Conservation (phyloP, 1,140 invertebrate species). For the Neotoxoptera formosana region DNA sequence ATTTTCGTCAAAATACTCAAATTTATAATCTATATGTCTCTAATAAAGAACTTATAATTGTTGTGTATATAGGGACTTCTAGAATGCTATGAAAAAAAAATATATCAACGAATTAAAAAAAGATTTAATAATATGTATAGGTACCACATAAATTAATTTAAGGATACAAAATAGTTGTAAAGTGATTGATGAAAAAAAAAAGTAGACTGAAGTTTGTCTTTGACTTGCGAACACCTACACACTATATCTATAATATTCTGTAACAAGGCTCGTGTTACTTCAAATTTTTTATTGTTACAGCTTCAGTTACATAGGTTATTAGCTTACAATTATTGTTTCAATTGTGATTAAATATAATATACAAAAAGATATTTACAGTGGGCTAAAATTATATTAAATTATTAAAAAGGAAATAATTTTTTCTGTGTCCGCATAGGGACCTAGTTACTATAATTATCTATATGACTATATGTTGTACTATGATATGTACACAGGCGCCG, state of each 20-base stretch:
- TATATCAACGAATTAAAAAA: not conserved
- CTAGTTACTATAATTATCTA: no score
- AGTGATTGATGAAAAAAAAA: no score
- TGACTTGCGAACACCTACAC: not conserved
- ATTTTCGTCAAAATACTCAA: not conserved
- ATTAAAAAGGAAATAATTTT: no score
- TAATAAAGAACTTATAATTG: not conserved
- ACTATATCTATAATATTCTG: not conserved
- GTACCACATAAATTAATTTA: not conserved
- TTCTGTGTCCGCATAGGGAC: no score
- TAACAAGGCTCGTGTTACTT: not conserved
- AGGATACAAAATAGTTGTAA: not conserved
- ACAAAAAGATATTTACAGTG: no score
- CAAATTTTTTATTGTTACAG: no score
- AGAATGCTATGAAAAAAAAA: not conserved
- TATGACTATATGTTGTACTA: not conserved
- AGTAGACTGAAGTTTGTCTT: not conserved
- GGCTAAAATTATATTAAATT: no score
- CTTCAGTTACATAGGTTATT: no score
- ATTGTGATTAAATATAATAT: no score
- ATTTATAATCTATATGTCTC: not conserved
- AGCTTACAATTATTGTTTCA: no score
- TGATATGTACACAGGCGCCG: not conserved
- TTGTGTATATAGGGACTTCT: not conserved
- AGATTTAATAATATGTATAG: not conserved